Base-by-base conservation (phyloP, 2,113 vertebrate genomes). In the Pontoporia blainvillei region DNA sequence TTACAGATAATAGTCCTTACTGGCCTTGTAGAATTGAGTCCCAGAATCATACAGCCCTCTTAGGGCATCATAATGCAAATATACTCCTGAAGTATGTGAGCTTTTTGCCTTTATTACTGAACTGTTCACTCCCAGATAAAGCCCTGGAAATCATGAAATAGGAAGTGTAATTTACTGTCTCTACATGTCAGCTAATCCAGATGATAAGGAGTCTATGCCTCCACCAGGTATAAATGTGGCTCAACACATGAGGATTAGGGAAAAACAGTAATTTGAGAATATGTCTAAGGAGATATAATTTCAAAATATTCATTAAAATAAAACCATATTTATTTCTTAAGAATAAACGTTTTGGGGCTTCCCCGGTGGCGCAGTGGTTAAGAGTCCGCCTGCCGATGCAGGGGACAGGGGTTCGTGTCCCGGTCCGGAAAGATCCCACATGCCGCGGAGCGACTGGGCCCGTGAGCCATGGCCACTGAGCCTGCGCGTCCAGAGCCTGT, bases 381-480 rank as follows among this genome's bases (percentile, higher is more conserved):
- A 46, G 46, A 46, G 11, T 46, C 46, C 46, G 2, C 46, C 46
- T 46, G 46, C 46, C 0, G 46, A 46, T 13, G 12, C 12, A 12
- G 46, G 46, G 46, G 46, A 46, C 46, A 46, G 2, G 0, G 46
- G 46, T 46, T 46, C 2, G 12, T 46, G 46, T 2, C 2, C 12
- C 12, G 0, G 46, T 46, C 2, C 0, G 46, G 46, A 0, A 46
- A 46, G 12, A 46, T 46, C 46, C 46, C 46, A 46, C 46, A 13
- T 46, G 46, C 46, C 46, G 2, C 12, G 2, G 2, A 13, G 12
- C 12, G 11, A 2, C 11, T 46, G 0, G 2, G 11, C 46, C 12
- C 0, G 2, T 46, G 11, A 46, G 46, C 46, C 46, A 46, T 46
- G 46, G 11, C 46, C 46, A 0, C 46, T 46, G 46, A 46, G 46